A percentile compares a stretch with the other conserved stretches of the same genome.
Evolutionary conservation across 1,140 invertebrate species (phyloP).

Genomic region (Lethrus apterus): DNA sequence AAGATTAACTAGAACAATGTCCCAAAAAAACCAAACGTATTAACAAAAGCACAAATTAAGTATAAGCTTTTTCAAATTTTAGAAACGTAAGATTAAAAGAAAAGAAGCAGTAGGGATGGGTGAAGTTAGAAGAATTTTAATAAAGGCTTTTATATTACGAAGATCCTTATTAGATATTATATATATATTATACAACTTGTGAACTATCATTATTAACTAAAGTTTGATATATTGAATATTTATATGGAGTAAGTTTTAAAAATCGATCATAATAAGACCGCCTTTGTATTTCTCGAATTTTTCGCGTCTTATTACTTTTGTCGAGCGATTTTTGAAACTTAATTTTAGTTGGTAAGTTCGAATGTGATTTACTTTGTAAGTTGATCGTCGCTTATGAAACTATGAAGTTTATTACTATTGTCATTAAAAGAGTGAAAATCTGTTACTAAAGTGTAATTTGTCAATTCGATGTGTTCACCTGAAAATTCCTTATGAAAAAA

Average conservation of each 20-base stretch:
- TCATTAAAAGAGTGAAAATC: too few species aligned
- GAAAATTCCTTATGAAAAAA: slow-evolving; percentile 1
- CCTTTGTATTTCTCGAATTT: slow-evolving; percentile 20
- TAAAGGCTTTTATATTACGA: slow-evolving; percentile 9
- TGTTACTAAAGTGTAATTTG: slow-evolving; percentile 15
- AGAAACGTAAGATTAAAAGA: too few species aligned
- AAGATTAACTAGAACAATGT: too few species aligned
- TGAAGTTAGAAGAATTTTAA: neutral
- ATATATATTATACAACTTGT: too few species aligned
- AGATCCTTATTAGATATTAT: too few species aligned
- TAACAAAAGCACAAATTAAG: slow-evolving; percentile 34
- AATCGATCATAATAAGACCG: slow-evolving; percentile 38
- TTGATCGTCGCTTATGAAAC: slow-evolving; percentile 5
- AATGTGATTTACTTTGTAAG: slow-evolving; percentile 9
- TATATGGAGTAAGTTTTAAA: slow-evolving; percentile 22
- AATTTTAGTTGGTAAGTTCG: slow-evolving; percentile 7
- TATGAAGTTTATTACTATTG: too few species aligned
- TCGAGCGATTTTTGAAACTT: slow-evolving; percentile 35
- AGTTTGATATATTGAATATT: neutral
- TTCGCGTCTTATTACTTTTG: slow-evolving; percentile 36
- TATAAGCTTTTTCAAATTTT: slow-evolving; percentile 31
- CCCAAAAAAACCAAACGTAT: too few species aligned
- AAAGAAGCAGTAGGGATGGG: slow-evolving; percentile 17
- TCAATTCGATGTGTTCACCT: slow-evolving; percentile 35
- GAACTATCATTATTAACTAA: neutral